phyloP scores from a whole-genome alignment of 35 echinoderm and acorn worm species.

The Nesometra sesokonis region DNA sequence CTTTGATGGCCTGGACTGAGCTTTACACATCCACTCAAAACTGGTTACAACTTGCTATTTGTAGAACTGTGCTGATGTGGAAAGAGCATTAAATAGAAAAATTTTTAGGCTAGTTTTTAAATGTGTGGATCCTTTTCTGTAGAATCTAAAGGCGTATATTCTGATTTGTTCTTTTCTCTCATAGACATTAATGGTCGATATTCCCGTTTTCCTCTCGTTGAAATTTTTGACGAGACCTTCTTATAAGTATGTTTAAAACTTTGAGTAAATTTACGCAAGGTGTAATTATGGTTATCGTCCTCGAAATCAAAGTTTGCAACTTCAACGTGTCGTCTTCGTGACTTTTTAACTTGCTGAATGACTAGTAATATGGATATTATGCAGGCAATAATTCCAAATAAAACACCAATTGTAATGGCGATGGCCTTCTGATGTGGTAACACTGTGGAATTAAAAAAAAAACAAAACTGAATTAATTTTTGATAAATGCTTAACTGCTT shows the following conservation, averaged over 20 bases:
- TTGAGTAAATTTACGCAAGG: not conserved
- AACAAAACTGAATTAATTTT: not conserved
- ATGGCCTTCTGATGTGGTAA: not conserved
- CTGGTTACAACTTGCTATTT: too few relatives aligned
- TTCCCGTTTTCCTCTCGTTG: not conserved
- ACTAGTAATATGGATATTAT: constrained; percentile 28
- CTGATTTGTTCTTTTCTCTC: not conserved
- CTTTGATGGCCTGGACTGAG: too few relatives aligned
- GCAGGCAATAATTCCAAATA: constrained; percentile 30
- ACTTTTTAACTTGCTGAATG: constrained; percentile 23
- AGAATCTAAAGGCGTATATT: not conserved
- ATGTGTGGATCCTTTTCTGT: too few relatives aligned
- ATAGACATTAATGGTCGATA: constrained; percentile 10
- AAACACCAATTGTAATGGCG: not conserved
- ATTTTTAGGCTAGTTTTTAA: too few relatives aligned
- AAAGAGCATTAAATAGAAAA: too few relatives aligned
- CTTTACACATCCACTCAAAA: too few relatives aligned
- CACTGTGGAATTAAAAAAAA: constrained; percentile 12
- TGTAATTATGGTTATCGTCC: not conserved
- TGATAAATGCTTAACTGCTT: too few relatives aligned
- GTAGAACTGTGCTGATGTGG: too few relatives aligned
- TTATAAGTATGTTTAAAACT: not conserved
- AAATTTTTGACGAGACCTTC: not conserved
- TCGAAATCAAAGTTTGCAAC: constrained; percentile 87
- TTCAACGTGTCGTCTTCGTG: constrained; percentile 36